phyloP scores from a whole-genome alignment of 2,888 invertebrate species.

The Chamaedrilus cognettii region DNA sequence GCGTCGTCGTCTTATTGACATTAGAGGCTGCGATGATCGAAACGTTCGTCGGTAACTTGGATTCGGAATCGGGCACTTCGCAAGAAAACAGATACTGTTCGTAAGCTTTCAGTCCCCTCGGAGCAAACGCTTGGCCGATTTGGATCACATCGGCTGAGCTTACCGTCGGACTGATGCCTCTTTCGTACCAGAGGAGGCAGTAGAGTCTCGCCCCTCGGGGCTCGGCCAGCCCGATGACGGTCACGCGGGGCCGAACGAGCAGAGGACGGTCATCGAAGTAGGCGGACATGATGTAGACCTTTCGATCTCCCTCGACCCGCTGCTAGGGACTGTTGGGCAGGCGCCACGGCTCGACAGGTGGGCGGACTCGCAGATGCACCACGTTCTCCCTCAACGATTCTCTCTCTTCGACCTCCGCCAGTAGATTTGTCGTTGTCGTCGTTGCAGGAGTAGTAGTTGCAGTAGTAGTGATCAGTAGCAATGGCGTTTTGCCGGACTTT shows the following conservation, averaged over 20 bases:
- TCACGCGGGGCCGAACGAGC: conserved; percentile 8
- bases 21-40: conserved; percentile 19
- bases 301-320: background rate
- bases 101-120: background rate
- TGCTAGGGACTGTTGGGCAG: conserved; percentile 23
- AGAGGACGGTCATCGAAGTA: conserved; percentile 24
- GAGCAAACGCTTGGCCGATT: conserved; percentile 20
- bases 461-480: too few relatives aligned
- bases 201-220: background rate
- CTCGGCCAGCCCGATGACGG: conserved; percentile 22
- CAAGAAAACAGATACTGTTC: conserved; percentile 29
- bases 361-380: too few relatives aligned
- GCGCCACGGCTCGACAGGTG: too few relatives aligned
- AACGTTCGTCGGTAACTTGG: conserved; percentile 13
- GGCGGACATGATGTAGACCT: conserved; percentile 22
- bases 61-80: background rate
- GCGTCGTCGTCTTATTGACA: conserved; percentile 8
- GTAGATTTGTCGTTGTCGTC: too few relatives aligned
- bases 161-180: conserved; percentile 10
- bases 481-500: too few relatives aligned
- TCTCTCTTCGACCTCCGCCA: too few relatives aligned
- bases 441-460: too few relatives aligned
- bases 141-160: background rate
- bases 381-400: too few relatives aligned
- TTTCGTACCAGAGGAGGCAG: conserved; percentile 30